Percentiles rank a stretch among this genome's conserved stretches.
Conservation (phyloP, 2,888 invertebrate species). For the Nomada fucata region DNA sequence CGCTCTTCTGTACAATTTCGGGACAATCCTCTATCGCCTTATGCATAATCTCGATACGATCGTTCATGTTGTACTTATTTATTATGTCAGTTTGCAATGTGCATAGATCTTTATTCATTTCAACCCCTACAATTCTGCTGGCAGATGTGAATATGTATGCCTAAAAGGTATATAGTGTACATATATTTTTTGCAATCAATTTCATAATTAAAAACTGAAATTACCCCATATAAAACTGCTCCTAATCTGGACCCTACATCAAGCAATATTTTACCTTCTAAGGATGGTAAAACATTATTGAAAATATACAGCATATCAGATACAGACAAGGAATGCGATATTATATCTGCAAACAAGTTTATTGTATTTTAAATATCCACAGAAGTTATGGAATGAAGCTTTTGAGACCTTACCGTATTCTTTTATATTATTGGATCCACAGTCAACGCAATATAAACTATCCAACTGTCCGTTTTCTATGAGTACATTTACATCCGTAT, state of each 20-base stretch:
- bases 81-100: constrained; percentile 87
- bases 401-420: constrained; percentile 83
- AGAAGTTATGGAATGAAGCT: background rate
- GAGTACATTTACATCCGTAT: constrained; percentile 87
- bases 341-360: constrained; percentile 84
- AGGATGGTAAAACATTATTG: constrained; percentile 86
- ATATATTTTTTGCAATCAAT: background rate
- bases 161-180: constrained; percentile 80
- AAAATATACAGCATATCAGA: constrained; percentile 87
- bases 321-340: constrained; percentile 89
- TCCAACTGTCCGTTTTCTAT: constrained; percentile 84
- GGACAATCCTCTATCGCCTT: constrained; percentile 86
- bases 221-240: constrained; percentile 89
- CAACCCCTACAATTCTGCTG: constrained; percentile 87
- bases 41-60: constrained; percentile 86
- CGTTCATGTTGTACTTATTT: constrained; percentile 85
- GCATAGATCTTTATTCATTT: constrained; percentile 89
- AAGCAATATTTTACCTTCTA: constrained; percentile 87
- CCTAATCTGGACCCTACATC: constrained; percentile 90
- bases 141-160: constrained; percentile 87
- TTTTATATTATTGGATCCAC: constrained; percentile 85
- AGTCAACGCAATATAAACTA: constrained; percentile 85
- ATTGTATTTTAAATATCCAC: background rate
- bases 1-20: constrained; percentile 86
- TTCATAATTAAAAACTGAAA: background rate